These are phyloP conservation scores for Lycodopsis pacificus DNA, from an alignment of 2,797 vertebrate species.

Conservation along the genomic window DNA sequence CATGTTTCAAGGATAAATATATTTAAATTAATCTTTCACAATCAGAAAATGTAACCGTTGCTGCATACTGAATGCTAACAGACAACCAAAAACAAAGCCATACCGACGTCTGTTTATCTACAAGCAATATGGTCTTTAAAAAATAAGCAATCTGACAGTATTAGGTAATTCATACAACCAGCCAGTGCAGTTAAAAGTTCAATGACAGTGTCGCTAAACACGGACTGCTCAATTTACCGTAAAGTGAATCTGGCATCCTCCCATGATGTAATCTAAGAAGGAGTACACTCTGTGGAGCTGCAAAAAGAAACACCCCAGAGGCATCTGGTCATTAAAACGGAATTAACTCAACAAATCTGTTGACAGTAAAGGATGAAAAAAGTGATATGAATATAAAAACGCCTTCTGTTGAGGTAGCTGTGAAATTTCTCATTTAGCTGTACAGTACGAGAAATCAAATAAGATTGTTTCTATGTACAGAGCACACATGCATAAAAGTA, in stretches of 20 bases:
- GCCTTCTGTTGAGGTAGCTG: neutral
- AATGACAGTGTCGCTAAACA: slow-evolving; percentile 39
- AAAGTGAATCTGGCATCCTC: slow-evolving; percentile 98
- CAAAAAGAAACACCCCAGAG: slow-evolving; percentile 35
- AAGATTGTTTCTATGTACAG: neutral
- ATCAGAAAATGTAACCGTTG: slow-evolving; percentile 12
- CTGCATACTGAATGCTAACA: slow-evolving; percentile 5
- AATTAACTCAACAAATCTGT: slow-evolving; percentile 53
- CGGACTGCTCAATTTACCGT: slow-evolving; percentile 87
- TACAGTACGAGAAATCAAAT: slow-evolving; percentile 1
- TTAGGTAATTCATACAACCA: slow-evolving; percentile 27
- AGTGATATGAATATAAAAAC: slow-evolving; percentile 13
- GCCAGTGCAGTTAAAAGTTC: slow-evolving; percentile 18
- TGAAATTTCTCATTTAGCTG: slow-evolving; percentile 1
- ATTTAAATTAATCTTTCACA: slow-evolving; percentile 23
- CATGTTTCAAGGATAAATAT: slow-evolving; percentile 2
- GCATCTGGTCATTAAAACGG: slow-evolving; percentile 57
- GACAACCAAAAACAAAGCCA: neutral
- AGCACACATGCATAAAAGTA: neutral
- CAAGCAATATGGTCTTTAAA: slow-evolving; percentile 2
- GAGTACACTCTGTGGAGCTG: slow-evolving; percentile 97
- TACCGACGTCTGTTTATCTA: neutral
- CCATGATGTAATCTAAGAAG: slow-evolving; percentile 98
- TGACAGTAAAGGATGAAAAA: slow-evolving; percentile 9
- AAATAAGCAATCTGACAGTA: slow-evolving; percentile 14